Conservation (phyloP, 1,140 invertebrate genomes). For the Macrosteles quadrilineatus region DNA sequence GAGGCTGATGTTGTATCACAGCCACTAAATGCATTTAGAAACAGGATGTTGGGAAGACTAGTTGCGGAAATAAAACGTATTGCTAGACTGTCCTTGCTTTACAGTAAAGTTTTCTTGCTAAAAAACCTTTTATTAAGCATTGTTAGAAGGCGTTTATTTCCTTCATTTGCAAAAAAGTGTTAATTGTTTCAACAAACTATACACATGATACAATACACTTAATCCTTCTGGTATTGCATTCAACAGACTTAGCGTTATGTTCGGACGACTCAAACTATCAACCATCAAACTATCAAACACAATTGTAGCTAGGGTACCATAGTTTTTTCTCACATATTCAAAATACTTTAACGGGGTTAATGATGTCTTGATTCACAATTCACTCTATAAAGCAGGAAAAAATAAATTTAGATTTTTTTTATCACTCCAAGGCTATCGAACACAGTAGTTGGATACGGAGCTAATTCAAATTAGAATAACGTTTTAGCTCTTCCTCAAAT, state of each 20-base stretch:
- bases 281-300: background rate
- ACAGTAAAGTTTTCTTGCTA: background rate
- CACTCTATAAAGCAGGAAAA: too few species aligned
- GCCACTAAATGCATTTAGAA: slow-evolving; percentile 21
- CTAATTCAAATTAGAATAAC: slow-evolving; percentile 50
- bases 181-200: too few species aligned
- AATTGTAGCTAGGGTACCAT: too few species aligned
- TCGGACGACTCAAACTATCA: background rate
- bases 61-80: slow-evolving; percentile 23
- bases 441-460: slow-evolving; percentile 47
- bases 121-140: too few species aligned
- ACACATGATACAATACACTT: background rate
- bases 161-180: too few species aligned
- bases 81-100: background rate
- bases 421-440: slow-evolving; percentile 49
- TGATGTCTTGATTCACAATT: too few species aligned
- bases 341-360: too few species aligned
- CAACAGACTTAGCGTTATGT: slow-evolving; percentile 2
- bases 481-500: slow-evolving; percentile 45
- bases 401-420: slow-evolving; percentile 42
- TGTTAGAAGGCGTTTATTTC: too few species aligned
- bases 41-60: slow-evolving; percentile 7
- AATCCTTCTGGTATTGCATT: background rate
- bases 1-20: slow-evolving; percentile 10
- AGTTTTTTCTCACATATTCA: too few species aligned